Base-by-base conservation (phyloP, 1,140 invertebrate genomes). In the Condylostylus longicornis region DNA sequence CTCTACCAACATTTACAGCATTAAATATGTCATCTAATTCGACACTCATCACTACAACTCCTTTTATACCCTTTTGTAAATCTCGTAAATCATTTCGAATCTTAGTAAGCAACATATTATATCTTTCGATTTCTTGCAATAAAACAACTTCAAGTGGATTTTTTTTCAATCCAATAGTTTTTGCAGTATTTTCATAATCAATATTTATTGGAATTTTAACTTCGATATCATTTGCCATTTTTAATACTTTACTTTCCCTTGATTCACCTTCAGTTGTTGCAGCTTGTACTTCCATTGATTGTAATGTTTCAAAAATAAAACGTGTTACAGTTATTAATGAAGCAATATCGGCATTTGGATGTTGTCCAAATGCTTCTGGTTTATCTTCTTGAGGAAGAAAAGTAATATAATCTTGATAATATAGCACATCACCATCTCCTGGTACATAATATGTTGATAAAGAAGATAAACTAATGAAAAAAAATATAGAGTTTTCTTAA, bases 271-370 rank as follows among this genome's bases (percentile, higher is more conserved):
- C 64, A 0, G 67, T 65, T 7, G 65, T 63, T 5, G 69, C 67
- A 1, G 70, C 62, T 41, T 84, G 71, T 1, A 65, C 70, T 54
- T 90, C 80, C 48, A 93, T 67, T 25, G 78, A 75, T 58, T 90
- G 77, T 12, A 94, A 63, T 1, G 82, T 85, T 38, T 75, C 71
- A 53, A 87, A 89, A 46, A 91, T 67, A 31, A 71, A 70, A 42
- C 77, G 68, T 0, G 81, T 77, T 37, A 82, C 84, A 40, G 63
- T 72, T 7, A 84, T 85, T 20, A 84, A 67, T 29, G 83, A 86
- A 10, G 84, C 79, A 37, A 94, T 88, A 54, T 93, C 87, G 3
- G 88, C 86, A 55, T 91, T 91, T 4, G 83, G 74, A 64, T 93
- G 87, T 42, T 93, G 79, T 7, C 88, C 87, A 53, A 89, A 85